phyloP scores from a whole-genome alignment of 2,797 vertebrate species.

The Sebastolobus alascanus region DNA sequence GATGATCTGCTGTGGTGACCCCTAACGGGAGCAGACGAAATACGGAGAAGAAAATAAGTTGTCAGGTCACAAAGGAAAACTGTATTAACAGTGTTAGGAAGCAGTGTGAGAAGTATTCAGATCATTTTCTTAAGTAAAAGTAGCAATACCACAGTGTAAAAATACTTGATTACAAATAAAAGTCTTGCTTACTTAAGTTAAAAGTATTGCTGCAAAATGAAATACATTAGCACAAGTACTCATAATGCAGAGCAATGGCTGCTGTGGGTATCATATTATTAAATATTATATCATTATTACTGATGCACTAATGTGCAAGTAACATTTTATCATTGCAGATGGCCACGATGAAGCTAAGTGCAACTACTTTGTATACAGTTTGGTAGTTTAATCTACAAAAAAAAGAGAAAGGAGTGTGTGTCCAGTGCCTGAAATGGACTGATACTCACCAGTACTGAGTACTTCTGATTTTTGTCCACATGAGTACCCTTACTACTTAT shows the following conservation, averaged over 20 bases:
- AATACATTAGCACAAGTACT: neutral
- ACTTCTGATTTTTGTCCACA: no score
- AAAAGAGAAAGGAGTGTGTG: neutral
- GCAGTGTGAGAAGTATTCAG: neutral
- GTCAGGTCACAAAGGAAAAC: no score
- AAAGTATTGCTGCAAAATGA: neutral
- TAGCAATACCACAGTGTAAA: neutral
- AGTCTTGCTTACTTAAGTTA: neutral
- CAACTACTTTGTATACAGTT: neutral
- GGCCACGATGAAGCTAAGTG: neutral
- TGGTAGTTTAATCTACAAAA: neutral
- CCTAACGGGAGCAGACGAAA: no score
- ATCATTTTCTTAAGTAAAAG: neutral
- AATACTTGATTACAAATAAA: neutral
- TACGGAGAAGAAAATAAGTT: no score
- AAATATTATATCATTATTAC: neutral
- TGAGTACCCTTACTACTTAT: no score
- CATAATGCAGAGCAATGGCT: neutral
- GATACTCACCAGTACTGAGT: no score
- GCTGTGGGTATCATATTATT: neutral
- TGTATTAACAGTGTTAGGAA: neutral
- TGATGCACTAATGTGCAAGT: neutral
- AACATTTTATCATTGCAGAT: neutral
- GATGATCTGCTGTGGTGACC: no score
- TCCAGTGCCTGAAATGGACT: neutral